Evolutionary conservation across 2,888 invertebrate genomes (phyloP), one percentile per base, ranked within the genome.

Genomic region (Rotaria socialis): DNA sequence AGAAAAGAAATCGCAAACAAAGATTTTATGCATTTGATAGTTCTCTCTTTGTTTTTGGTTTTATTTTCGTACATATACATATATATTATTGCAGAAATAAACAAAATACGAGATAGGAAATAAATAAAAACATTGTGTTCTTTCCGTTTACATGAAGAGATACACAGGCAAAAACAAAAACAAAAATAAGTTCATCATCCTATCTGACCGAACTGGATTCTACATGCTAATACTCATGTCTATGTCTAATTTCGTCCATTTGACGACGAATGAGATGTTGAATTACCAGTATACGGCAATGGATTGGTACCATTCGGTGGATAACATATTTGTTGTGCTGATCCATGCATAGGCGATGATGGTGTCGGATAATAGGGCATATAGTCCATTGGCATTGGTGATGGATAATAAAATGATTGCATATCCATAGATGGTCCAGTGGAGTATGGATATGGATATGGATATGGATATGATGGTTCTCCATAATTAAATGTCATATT

Each of bases 371-470:
- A 67, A 7, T 67, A 67, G 1, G 67, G 35, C 67, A 35, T 67
- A 67, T 67, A 67, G 19, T 67, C 35, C 67, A 67, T 67, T 19
- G 67, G 6, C 6, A 67, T 67, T 2, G 14, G 16, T 8, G 67
- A 41, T 41, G 67, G 35, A 67, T 35, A 67, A 19, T 67, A 67
- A 67, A 19, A 67, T 19, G 67, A 35, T 35, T 27, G 35, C 19
- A 67, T 67, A 67, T 67, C 67, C 14, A 35, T 35, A 3, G 67
- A 4, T 67, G 67, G 67, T 67, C 16, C 3, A 47, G 10, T 11
- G n/a, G 80, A n/a, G 47, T 80, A 75, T 6, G 75, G 80, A 80
- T 80, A 80, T 3, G 80, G 47, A 80, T 80, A 80, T n/a, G 47
- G 80, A 47, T 80, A 80, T 22, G 47, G 3, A 47, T 80, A 80